phyloP scores from a whole-genome alignment of 64 coral and sea anemone genomes.

The Anthopleura sola region DNA sequence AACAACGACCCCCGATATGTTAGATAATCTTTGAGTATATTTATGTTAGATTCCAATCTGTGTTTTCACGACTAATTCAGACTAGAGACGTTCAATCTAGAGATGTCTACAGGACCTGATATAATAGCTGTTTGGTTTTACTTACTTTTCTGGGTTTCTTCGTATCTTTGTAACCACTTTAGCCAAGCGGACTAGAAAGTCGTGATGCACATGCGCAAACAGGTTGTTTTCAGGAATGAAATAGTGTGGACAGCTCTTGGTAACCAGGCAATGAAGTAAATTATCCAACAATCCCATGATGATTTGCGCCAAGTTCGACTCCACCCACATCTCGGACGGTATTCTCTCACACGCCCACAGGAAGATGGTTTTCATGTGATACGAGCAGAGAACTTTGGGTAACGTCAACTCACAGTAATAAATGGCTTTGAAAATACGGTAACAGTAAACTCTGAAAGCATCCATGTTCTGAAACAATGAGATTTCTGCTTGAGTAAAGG shows the following conservation, averaged over 20 bases:
- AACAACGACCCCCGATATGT: too few relatives aligned
- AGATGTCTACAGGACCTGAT: too few relatives aligned
- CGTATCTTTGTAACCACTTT: slow-evolving; percentile 22
- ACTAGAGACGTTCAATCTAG: too few relatives aligned
- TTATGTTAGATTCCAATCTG: too few relatives aligned
- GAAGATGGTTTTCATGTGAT: slow-evolving; percentile 76
- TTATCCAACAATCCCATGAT: slow-evolving; percentile 60
- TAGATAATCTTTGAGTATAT: too few relatives aligned
- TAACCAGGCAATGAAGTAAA: slow-evolving; percentile 60
- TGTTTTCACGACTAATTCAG: too few relatives aligned
- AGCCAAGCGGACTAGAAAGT: slow-evolving; percentile 16
- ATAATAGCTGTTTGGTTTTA: too few relatives aligned
- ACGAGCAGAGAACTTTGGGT: slow-evolving; percentile 63
- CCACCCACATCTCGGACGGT: slow-evolving; percentile 43
- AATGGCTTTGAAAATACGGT: slow-evolving; percentile 65
- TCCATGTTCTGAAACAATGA: slow-evolving; percentile 6
- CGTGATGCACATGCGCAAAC: slow-evolving; percentile 24
- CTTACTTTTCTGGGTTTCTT: slow-evolving; percentile 18
- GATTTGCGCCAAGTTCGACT: slow-evolving; percentile 51
- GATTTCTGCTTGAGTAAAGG: slow-evolving; percentile 11
- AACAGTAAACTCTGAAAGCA: slow-evolving; percentile 27
- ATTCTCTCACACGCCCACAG: slow-evolving; percentile 73
- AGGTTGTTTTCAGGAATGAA: slow-evolving; percentile 62
- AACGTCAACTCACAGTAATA: slow-evolving; percentile 49
- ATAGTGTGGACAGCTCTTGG: slow-evolving; percentile 46